A percentile compares a stretch with the other conserved stretches of the same genome.
These are phyloP conservation scores for Hippocampus comes DNA, from an alignment of 2,113 vertebrate genomes.

Conservation along the genomic window DNA sequence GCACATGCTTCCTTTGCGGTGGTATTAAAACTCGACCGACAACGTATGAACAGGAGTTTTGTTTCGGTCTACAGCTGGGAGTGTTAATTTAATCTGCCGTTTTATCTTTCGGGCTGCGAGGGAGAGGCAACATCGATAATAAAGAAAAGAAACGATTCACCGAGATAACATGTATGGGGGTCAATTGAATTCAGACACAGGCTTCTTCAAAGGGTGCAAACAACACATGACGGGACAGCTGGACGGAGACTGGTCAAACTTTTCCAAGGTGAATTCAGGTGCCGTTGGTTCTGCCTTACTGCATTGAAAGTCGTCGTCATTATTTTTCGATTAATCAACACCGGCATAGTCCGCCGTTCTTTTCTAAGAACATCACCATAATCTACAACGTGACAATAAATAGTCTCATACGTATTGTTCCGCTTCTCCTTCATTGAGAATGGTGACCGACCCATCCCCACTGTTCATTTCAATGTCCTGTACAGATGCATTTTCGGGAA, in stretches of 20 bases:
- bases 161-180: conserved; percentile 42
- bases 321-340: conserved; percentile 45
- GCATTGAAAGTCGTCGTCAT: conserved; percentile 75
- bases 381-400: conserved; percentile 65
- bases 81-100: conserved; percentile 37
- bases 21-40: conserved; percentile 35
- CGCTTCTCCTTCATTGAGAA: conserved; percentile 84
- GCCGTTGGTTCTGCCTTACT: conserved; percentile 70
- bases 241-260: conserved; percentile 50
- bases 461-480: conserved; percentile 84
- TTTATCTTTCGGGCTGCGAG: conserved; percentile 49
- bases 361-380: conserved; percentile 52
- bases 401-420: conserved; percentile 92
- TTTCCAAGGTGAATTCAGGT: conserved; percentile 42
- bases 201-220: conserved; percentile 12
- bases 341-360: conserved; percentile 49
- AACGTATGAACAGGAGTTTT: conserved; percentile 16
- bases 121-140: conserved; percentile 47
- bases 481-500: conserved; percentile 84
- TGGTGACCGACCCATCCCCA: conserved; percentile 78
- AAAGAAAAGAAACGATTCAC: conserved; percentile 50
- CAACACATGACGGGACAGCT: conserved; percentile 33
- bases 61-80: conserved; percentile 35
- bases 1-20: conserved; percentile 48
- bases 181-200: conserved; percentile 48